Evolutionary conservation across 1,140 invertebrate genomes (phyloP).

Genomic region (Octopus bimaculoides): DNA sequence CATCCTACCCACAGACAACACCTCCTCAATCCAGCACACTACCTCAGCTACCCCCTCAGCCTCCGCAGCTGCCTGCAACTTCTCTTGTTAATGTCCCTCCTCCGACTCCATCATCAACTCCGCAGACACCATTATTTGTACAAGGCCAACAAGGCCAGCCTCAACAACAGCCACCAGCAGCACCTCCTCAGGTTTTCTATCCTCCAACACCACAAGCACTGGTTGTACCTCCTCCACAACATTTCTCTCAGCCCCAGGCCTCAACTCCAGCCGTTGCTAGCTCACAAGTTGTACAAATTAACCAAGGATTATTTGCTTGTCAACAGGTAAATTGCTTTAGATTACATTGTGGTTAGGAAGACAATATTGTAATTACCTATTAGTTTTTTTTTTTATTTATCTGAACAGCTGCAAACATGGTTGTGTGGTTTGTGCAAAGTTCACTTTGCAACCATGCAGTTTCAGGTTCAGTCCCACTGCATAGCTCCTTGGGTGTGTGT

Average conservation of each 20-base stretch:
- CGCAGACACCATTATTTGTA: not conserved
- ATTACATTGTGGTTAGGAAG: not conserved
- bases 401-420: no score
- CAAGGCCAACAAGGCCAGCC: not conserved
- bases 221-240: not conserved
- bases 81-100: not conserved
- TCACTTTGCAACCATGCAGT: no score
- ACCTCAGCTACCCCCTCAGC: not conserved
- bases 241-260: not conserved
- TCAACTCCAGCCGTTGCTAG: not conserved
- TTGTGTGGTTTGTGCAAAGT: no score
- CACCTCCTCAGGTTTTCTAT: not conserved
- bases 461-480: no score
- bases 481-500: no score
- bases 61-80: not conserved
- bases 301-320: constrained; percentile 2
- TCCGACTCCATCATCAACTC: not conserved
- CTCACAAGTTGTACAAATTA: constrained; percentile 12
- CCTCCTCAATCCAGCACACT: not conserved
- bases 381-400: no score
- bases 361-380: no score
- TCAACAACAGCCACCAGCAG: not conserved
- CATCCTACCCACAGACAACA: not conserved
- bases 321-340: not conserved
- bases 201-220: not conserved